Evolutionary conservation across 2,113 vertebrate genomes (phyloP).

Genomic region (Phylloscopus trochiloides): DNA sequence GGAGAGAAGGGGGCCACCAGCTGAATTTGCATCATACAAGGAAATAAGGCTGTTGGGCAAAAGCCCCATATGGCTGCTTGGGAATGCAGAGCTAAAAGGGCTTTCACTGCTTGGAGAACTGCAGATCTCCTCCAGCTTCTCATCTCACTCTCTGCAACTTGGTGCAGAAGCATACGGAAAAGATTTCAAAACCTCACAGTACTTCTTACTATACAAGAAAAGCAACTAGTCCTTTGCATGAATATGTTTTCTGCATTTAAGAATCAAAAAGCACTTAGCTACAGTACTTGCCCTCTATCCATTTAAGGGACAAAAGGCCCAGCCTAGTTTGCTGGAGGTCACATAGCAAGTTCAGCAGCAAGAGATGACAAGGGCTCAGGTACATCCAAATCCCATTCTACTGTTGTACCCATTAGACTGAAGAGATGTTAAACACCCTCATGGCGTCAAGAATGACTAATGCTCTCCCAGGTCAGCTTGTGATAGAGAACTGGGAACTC

Average conservation of each 20-base stretch:
- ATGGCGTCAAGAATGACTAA: background rate
- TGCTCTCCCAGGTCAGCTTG: background rate
- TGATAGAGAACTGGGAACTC: background rate
- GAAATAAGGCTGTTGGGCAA: background rate
- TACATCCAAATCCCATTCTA: background rate
- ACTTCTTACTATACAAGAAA: background rate
- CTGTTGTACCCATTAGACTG: background rate
- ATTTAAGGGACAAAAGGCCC: background rate
- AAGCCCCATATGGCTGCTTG: conserved; percentile 4
- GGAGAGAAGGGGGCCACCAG: background rate
- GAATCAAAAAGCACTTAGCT: background rate
- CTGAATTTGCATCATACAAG: background rate
- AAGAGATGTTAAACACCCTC: background rate
- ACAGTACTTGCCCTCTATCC: background rate
- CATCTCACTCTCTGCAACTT: background rate
- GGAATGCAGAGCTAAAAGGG: conserved; percentile 3
- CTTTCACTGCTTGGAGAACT: background rate
- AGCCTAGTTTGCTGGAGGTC: background rate
- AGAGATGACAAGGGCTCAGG: background rate
- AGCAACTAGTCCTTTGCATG: background rate
- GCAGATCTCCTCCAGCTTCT: conserved; percentile 1
- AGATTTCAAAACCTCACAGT: background rate
- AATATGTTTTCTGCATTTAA: background rate
- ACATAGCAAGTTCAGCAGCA: conserved; percentile 27
- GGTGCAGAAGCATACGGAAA: background rate